Base-by-base conservation (phyloP, 2,113 vertebrate genomes). In the Eleginops maclovinus region DNA sequence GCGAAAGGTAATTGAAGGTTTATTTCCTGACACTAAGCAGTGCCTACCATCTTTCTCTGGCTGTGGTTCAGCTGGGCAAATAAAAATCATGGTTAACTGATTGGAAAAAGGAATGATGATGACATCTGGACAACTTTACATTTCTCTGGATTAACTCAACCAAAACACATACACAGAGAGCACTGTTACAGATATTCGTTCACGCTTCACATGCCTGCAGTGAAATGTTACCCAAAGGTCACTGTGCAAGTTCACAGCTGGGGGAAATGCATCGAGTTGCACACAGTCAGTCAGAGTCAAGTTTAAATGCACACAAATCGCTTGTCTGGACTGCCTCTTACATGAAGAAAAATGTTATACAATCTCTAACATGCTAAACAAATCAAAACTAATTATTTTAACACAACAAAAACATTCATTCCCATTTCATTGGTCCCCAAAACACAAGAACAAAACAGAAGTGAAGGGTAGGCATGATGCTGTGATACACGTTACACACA, bases 41-140 rank as follows among this genome's bases (percentile, higher is more conserved):
- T 43, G 60, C 80, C 74, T 81, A 79, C 65, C 79, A 72, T 78
- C 28, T 56, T 53, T n/a, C 26, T 26, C 59, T 62, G 65, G 62
- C 55, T 76, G 49, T 3, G 22, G 63, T 1, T 49, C 21, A 2
- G 61, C 77, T 77, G 79, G 3, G n/a, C 16, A 53, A 31, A 83
- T 54, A 73, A 53, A 74, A 72, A 71, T 64, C 4, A 60, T 51
- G 16, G 36, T 74, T 81, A 62, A 67, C 7, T 61, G 31, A 36
- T 10, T 26, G 41, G 50, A 58, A 58, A 59, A 59, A 24, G 55
- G 56, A 36, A 36, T 36, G 2, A 60, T 47, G 12, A 24, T 50
- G 15, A 58, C 28, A 75, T 26, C 11, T 21, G n/a, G 24, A 56
- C 55, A 63, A 67, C 21, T 12, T 22, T 70, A 2, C 2, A 46